Evolutionary conservation across 2,797 vertebrate species (phyloP).

Genomic region (Numenius phaeopus): DNA sequence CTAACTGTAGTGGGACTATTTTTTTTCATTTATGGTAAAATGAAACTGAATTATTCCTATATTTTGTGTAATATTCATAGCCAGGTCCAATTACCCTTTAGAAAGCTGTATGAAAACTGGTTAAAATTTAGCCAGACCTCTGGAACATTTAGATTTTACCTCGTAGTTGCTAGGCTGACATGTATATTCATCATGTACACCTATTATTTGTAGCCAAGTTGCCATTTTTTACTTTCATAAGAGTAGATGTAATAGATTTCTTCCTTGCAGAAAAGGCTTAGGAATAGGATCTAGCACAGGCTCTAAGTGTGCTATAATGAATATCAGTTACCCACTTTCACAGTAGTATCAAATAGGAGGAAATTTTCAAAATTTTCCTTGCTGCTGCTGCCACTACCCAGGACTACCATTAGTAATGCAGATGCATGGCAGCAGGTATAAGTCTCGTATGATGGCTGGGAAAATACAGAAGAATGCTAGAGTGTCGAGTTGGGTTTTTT

Average conservation of each 20-base stretch:
- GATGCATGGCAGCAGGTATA: neutral
- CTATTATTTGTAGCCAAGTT: neutral
- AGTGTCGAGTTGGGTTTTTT: neutral
- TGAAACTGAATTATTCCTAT: neutral
- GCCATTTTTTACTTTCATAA: neutral
- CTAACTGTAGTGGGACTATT: neutral
- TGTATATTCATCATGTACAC: neutral
- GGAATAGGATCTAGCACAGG: neutral
- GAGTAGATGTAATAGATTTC: neutral
- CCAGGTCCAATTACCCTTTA: neutral
- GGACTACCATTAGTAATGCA: neutral
- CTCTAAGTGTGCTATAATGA: neutral
- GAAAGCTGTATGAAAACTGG: neutral
- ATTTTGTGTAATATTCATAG: neutral
- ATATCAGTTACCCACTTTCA: neutral
- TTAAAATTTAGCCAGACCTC: neutral
- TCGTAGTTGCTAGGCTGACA: neutral
- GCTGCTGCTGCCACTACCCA: neutral
- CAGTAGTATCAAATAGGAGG: neutral
- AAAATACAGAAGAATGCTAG: neutral
- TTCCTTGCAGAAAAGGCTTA: neutral
- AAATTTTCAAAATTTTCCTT: neutral
- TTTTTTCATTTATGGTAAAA: slow-evolving; percentile 7
- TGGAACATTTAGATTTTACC: neutral
- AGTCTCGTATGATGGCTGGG: neutral